Base-by-base conservation (phyloP, 1,140 invertebrate genomes). In the Trachymyrmex septentrionalis region DNA sequence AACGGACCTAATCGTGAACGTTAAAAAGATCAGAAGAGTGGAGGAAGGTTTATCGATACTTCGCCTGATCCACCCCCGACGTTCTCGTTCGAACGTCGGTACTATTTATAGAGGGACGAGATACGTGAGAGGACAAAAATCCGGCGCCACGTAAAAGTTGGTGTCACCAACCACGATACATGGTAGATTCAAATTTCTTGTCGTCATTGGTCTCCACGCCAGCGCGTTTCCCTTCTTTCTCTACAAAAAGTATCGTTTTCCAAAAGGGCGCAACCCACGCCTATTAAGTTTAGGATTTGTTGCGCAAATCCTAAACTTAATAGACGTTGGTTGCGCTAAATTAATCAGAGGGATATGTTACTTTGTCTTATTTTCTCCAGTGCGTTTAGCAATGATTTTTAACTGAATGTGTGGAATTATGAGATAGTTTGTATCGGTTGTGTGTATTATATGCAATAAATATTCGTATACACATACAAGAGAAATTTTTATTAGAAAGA, bases 21-120 rank as follows among this genome's bases (percentile, higher is more conserved):
- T 76, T 85, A 85, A 85, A 85, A 85, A 63, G 82, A 85, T 81
- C 78, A 71, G 78, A 57, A 34, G 53, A 71, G 21, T n/a, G 27
- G 30, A 81, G 53, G 61, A 78, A 55, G 61, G 82, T 64, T 85
- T 85, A 85, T 85, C 63, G 75, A 85, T 50, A 85, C 73, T 85
- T 77, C 19, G 30, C 30, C 50, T 67, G 66, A 71, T 75, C 63
- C 82, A 64, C 61, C 48, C 59, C 78, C 66, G 53, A 71, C 66
- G 44, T 81, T 81, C 78, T 71, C 50, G 16, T 81, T 7, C 30
- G 50, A 71, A 24, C 2, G 16, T 38, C 19, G 21, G n/a, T 44
- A 81, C 66, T 81, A 81, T 81, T 81, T 81, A 81, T 81, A 81
- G 78, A 81, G 78, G 53, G 21, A 59, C 64, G 21, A 6, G 21